Evolutionary conservation across 37 sponge, comb jelly and placozoan genomes (phyloP).

Genomic region (Aphrocallistes beatrix): DNA sequence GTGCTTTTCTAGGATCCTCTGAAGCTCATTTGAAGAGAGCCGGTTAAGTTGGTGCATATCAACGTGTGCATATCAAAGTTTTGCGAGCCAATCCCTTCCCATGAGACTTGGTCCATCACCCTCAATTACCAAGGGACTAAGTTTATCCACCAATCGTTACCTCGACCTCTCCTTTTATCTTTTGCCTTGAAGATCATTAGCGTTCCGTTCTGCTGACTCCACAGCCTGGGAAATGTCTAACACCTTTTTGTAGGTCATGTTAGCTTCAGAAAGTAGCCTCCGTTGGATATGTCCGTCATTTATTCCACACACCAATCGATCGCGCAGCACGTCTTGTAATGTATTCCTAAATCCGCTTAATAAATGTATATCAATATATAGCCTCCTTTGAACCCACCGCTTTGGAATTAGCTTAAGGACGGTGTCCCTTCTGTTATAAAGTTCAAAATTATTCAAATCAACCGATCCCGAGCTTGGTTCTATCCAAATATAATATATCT

Average conservation of each 20-base stretch:
- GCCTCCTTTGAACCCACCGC: no score
- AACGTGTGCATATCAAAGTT: no score
- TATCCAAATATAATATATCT: no score
- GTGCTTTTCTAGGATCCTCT: background rate
- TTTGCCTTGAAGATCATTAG: background rate
- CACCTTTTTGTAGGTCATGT: background rate
- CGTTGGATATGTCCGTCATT: background rate
- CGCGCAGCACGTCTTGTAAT: background rate
- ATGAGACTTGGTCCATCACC: conserved; percentile 4
- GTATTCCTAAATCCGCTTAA: background rate
- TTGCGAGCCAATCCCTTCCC: conserved; percentile 16
- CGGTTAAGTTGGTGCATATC: no score
- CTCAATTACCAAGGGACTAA: conserved; percentile 1
- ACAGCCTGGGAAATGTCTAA: background rate
- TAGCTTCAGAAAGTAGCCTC: background rate
- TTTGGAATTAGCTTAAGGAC: no score
- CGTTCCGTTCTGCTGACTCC: conserved; percentile 11
- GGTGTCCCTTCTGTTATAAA: no score
- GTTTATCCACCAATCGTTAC: background rate
- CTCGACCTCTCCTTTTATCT: background rate
- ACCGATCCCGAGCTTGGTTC: no score
- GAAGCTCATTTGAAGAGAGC: background rate
- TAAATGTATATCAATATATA: no score
- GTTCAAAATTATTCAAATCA: no score
- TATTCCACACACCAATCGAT: background rate